These are phyloP conservation scores for Catocala sponsa DNA, from an alignment of 2,888 invertebrate species.

Conservation along the genomic window DNA sequence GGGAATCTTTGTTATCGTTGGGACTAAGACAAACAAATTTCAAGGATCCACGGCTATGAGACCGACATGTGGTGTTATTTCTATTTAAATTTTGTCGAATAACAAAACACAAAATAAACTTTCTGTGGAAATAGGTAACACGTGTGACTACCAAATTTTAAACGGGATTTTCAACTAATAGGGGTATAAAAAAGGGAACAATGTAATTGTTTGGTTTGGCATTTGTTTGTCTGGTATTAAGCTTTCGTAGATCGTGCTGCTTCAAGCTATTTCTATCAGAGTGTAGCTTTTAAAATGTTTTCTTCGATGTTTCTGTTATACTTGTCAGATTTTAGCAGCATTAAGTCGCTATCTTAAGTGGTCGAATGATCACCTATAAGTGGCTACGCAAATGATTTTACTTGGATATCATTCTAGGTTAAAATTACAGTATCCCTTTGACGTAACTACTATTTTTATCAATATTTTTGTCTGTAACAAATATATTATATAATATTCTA, in stretches of 20 bases:
- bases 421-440: too few species aligned
- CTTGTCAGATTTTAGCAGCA: not conserved
- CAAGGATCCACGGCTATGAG: conserved; percentile 56
- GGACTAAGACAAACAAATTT: conserved; percentile 72
- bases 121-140: conserved; percentile 62
- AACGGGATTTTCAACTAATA: conserved; percentile 21
- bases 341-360: too few species aligned
- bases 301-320: not conserved
- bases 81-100: conserved; percentile 64
- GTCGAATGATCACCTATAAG: too few species aligned
- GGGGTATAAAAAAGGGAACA: conserved; percentile 32
- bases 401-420: too few species aligned
- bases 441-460: too few species aligned
- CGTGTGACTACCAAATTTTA: conserved; percentile 49
- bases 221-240: conserved; percentile 21
- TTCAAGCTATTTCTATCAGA: not conserved
- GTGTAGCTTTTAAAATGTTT: not conserved
- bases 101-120: conserved; percentile 69
- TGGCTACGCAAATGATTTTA: too few species aligned
- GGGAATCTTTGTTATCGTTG: conserved; percentile 63
- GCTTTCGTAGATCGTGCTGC: not conserved
- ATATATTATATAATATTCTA: too few species aligned
- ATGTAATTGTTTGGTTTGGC: conserved; percentile 35
- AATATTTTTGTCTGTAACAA: too few species aligned
- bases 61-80: conserved; percentile 73